These are phyloP conservation scores for Pterois miles DNA, from an alignment of 2,797 vertebrate species.

Conservation along the genomic window DNA sequence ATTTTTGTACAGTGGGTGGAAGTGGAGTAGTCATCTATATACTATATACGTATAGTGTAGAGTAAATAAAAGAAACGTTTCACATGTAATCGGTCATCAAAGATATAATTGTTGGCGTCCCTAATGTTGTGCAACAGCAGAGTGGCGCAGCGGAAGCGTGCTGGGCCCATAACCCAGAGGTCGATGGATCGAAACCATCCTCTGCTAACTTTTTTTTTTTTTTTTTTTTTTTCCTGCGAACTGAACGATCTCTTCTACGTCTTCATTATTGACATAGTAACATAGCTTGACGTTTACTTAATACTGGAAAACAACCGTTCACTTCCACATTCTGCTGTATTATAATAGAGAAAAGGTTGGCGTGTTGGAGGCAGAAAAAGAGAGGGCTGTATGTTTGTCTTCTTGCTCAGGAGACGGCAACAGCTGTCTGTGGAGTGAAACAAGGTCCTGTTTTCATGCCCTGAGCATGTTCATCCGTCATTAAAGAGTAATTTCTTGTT, in stretches of 20 bases:
- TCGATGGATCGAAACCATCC: slow-evolving; percentile 60
- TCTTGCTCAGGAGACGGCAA: neutral
- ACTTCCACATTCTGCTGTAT: neutral
- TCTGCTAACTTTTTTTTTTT: neutral
- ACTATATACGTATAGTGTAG: too few species aligned
- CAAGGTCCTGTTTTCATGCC: neutral
- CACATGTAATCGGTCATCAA: too few species aligned
- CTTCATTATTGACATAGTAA: neutral
- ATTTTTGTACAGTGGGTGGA: too few species aligned
- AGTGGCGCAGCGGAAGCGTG: slow-evolving; percentile 39
- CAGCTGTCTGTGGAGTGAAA: neutral
- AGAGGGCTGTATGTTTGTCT: neutral
- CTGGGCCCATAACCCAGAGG: slow-evolving; percentile 73
- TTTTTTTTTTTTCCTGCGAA: neutral
- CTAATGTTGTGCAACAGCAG: neutral
- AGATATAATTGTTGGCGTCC: too few species aligned
- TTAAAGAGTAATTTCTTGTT: neutral
- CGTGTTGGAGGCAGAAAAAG: too few species aligned
- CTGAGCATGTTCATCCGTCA: neutral
- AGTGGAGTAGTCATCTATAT: too few species aligned
- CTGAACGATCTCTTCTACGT: neutral
- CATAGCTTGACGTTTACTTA: neutral
- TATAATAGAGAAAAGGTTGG: neutral
- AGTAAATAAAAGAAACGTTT: too few species aligned
- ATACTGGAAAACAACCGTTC: too few species aligned